phyloP scores from a whole-genome alignment of 2,888 invertebrate genomes.

The Melieria omissa region DNA sequence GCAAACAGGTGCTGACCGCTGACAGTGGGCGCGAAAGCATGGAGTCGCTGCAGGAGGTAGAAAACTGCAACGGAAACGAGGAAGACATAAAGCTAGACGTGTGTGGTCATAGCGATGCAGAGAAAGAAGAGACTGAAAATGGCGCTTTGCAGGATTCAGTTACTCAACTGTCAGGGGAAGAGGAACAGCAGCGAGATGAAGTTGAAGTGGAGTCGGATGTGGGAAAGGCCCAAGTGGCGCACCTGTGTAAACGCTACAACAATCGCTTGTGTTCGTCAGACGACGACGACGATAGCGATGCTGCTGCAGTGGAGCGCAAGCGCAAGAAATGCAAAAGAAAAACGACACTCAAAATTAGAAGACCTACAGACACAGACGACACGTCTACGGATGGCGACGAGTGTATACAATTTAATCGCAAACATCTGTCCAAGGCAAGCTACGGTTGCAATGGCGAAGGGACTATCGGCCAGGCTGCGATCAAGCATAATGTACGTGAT shows the following conservation, averaged over 20 bases:
- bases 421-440: too few relatives aligned
- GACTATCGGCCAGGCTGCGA: neutral
- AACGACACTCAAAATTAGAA: neutral
- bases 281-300: neutral
- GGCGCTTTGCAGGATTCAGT: too few relatives aligned
- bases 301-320: neutral
- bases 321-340: neutral
- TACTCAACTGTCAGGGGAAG: neutral
- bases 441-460: neutral
- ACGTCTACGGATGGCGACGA: too few relatives aligned
- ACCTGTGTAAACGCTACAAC: too few relatives aligned
- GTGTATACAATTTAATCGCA: too few relatives aligned
- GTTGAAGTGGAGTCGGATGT: neutral
- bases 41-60: neutral
- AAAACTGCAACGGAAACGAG: neutral
- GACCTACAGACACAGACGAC: too few relatives aligned
- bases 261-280: neutral
- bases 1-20: slow-evolving; percentile 20
- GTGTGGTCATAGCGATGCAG: slow-evolving; percentile 33
- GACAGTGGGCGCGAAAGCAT: slow-evolving; percentile 38
- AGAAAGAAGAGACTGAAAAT: neutral
- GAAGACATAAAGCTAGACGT: slow-evolving; percentile 44
- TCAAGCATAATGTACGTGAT: too few relatives aligned
- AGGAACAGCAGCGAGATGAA: neutral
- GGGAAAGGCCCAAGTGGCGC: neutral